Percentiles rank a stretch among this genome's conserved stretches.
Conservation (phyloP, 2,888 invertebrate species). For the Drosophila sordidula region DNA sequence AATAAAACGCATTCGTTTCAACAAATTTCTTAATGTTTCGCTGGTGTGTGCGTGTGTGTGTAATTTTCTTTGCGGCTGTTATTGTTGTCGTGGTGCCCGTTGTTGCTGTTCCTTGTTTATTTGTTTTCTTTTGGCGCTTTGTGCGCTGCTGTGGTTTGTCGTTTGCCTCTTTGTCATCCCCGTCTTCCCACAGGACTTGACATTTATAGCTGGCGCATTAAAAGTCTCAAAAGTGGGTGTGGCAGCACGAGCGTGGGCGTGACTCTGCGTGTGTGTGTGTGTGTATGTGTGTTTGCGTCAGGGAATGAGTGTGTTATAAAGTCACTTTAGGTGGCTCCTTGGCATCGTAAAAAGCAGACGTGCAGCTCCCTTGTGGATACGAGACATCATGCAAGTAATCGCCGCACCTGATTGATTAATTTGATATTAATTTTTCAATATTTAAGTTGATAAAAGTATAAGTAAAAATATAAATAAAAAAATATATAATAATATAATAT, state of each 20-base stretch:
- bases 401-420: slow-evolving; percentile 33
- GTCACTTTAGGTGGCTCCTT: slow-evolving; percentile 45
- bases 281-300: slow-evolving; percentile 8
- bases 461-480: no score
- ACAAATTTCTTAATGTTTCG: slow-evolving; percentile 74
- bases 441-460: background rate
- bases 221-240: slow-evolving; percentile 56
- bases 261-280: slow-evolving; percentile 5
- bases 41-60: slow-evolving; percentile 19
- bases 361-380: background rate
- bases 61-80: slow-evolving; percentile 29
- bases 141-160: slow-evolving; percentile 67
- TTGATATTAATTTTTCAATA: background rate
- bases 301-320: slow-evolving; percentile 47
- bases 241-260: slow-evolving; percentile 15
- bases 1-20: slow-evolving; percentile 77
- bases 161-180: slow-evolving; percentile 52
- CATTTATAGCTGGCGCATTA: slow-evolving; percentile 74
- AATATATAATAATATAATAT: no score
- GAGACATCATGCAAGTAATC: slow-evolving; percentile 36
- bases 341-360: slow-evolving; percentile 37
- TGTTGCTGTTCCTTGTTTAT: slow-evolving; percentile 36
- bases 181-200: slow-evolving; percentile 61
- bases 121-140: slow-evolving; percentile 57
- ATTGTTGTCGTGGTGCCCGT: slow-evolving; percentile 16